Evolutionary conservation across 2,888 invertebrate genomes (phyloP).

Genomic region (Incurvaria masculella): DNA sequence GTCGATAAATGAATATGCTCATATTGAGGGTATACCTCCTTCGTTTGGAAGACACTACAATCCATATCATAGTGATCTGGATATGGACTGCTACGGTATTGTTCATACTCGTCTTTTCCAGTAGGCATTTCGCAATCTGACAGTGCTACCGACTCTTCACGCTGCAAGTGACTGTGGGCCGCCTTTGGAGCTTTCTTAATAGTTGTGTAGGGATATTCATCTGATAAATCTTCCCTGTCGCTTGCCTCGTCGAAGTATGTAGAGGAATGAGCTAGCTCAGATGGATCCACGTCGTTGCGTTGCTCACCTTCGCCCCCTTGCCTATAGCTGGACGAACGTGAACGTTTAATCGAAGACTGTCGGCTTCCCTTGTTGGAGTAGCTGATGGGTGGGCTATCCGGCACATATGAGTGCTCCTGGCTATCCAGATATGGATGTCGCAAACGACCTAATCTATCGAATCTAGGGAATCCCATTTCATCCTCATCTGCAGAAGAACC

Average conservation of each 20-base stretch:
- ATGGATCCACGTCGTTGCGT: constrained; percentile 28
- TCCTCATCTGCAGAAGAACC: constrained; percentile 63
- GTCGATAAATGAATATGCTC: constrained; percentile 29
- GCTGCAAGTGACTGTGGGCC: constrained; percentile 37
- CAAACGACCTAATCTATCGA: constrained; percentile 57
- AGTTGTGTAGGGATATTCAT: constrained; percentile 49
- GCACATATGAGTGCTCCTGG: constrained; percentile 43
- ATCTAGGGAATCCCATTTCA: constrained; percentile 64
- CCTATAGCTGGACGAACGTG: constrained; percentile 26
- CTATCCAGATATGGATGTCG: constrained; percentile 51
- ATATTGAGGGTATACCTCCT: constrained; percentile 48
- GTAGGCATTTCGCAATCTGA: constrained; percentile 43
- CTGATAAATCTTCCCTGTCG: constrained; percentile 44
- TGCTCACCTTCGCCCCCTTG: constrained; percentile 28
- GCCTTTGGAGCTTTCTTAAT: constrained; percentile 50
- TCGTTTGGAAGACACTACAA: constrained; percentile 44
- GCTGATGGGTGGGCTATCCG: constrained; percentile 47
- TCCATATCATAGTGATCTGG: constrained; percentile 44
- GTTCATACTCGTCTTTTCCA: constrained; percentile 45
- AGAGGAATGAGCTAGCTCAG: constrained; percentile 34
- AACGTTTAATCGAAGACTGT: constrained; percentile 46
- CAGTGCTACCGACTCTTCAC: constrained; percentile 43
- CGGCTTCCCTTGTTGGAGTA: constrained; percentile 50
- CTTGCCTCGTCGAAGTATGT: constrained; percentile 43
- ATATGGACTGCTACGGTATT: constrained; percentile 45